These are phyloP conservation scores for Suncus etruscus DNA, from an alignment of 2,113 vertebrate species.

Conservation along the genomic window DNA sequence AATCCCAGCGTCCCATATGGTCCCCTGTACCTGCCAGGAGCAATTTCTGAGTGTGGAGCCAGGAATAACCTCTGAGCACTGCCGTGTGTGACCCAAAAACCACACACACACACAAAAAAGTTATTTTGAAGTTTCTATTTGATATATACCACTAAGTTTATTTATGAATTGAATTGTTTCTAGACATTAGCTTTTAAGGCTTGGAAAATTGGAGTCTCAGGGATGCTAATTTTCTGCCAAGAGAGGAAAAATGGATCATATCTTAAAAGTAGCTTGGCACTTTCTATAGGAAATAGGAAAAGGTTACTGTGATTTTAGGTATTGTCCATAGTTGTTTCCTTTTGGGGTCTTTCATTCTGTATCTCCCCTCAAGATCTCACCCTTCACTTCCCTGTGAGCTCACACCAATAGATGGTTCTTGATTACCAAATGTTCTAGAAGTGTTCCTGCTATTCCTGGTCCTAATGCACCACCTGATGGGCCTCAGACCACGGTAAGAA, in stretches of 20 bases:
- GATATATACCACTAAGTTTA: slow-evolving; percentile 55
- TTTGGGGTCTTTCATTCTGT: slow-evolving; percentile 69
- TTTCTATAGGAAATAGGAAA: slow-evolving; percentile 27
- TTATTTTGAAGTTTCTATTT: slow-evolving; percentile 67
- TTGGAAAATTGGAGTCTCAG: slow-evolving; percentile 63
- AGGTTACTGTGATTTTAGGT: not conserved
- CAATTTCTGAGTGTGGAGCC: too few relatives aligned
- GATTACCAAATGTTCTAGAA: slow-evolving; percentile 52
- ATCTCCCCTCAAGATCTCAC: not conserved
- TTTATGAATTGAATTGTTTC: slow-evolving; percentile 65
- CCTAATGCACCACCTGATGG: not conserved
- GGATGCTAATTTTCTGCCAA: slow-evolving; percentile 60
- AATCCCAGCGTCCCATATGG: too few relatives aligned
- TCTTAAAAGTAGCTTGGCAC: slow-evolving; percentile 30
- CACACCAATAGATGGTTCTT: slow-evolving; percentile 19
- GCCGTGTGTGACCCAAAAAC: too few relatives aligned
- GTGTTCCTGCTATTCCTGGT: slow-evolving; percentile 23
- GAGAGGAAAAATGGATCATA: slow-evolving; percentile 4
- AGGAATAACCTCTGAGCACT: too few relatives aligned
- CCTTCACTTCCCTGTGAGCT: slow-evolving; percentile 22
- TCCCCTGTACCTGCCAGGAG: too few relatives aligned
- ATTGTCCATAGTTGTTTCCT: slow-evolving; percentile 31
- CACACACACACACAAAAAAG: too few relatives aligned
- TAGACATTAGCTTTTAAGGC: slow-evolving; percentile 53
- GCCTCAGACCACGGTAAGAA: slow-evolving; percentile 33